These are phyloP conservation scores for Tenebrosternarchus preto DNA, from an alignment of 2,113 vertebrate genomes.

Conservation along the genomic window DNA sequence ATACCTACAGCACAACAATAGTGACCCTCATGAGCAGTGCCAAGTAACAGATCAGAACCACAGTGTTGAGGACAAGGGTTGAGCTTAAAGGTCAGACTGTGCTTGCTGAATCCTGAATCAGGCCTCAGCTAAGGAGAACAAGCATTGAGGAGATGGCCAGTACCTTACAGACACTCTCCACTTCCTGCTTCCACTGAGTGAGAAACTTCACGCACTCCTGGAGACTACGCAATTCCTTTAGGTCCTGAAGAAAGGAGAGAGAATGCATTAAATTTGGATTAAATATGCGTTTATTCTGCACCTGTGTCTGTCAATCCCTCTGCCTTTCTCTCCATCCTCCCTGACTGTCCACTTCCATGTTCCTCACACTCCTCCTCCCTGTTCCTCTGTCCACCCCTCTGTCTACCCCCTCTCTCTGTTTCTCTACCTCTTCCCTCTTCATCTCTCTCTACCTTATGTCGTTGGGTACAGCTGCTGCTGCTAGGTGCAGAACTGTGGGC, in stretches of 20 bases:
- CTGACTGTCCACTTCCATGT: not conserved
- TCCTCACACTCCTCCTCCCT: conserved; percentile 37
- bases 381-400: too few relatives aligned
- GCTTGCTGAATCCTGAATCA: too few relatives aligned
- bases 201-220: conserved; percentile 57
- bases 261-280: not conserved
- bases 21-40: too few relatives aligned
- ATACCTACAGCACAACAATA: not conserved
- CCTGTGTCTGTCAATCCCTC: not conserved
- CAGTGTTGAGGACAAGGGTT: too few relatives aligned
- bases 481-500: conserved; percentile 45
- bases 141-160: not conserved
- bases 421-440: not conserved
- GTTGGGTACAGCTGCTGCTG: conserved; percentile 8
- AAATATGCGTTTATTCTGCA: not conserved
- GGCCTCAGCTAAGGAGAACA: too few relatives aligned
- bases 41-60: too few relatives aligned
- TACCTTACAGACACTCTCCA: conserved; percentile 57
- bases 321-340: not conserved
- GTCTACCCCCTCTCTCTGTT: not conserved
- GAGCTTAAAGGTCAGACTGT: too few relatives aligned
- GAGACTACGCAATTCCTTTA: conserved; percentile 50
- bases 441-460: conserved; percentile 45
- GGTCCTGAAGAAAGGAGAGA: conserved; percentile 32
- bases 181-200: conserved; percentile 51